Percentiles rank a stretch among this genome's conserved stretches.
Conservation (phyloP, 1,140 invertebrate species). For the Epicauta chinensis region DNA sequence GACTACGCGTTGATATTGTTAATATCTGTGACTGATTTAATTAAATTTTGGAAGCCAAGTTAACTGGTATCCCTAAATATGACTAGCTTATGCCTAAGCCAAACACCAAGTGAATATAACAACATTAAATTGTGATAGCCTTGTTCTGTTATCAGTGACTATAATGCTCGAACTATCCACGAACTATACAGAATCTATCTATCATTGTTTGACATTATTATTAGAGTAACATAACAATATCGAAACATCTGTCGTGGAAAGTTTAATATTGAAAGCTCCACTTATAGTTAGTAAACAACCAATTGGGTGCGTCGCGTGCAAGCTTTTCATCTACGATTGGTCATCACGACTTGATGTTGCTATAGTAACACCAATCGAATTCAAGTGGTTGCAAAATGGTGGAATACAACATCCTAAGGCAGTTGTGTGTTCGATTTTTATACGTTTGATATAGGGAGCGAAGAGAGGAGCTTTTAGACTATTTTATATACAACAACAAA, state of each 20-base stretch:
- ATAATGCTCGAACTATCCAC: slow-evolving; percentile 17
- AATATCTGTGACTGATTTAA: slow-evolving; percentile 45
- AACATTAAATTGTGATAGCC: slow-evolving; percentile 44
- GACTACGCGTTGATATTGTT: slow-evolving; percentile 41
- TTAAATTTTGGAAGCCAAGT: slow-evolving; percentile 42
- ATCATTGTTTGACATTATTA: slow-evolving; percentile 6
- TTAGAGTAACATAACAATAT: neutral
- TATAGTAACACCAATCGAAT: slow-evolving; percentile 36
- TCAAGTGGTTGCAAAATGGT: slow-evolving; percentile 32
- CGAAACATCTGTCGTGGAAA: slow-evolving; percentile 4
- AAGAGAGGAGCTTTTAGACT: slow-evolving; percentile 21
- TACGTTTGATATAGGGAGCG: slow-evolving; percentile 29
- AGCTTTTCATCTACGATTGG: slow-evolving; percentile 22
- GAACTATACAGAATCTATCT: slow-evolving; percentile 1
- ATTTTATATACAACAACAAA: slow-evolving; percentile 19
- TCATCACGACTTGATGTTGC: slow-evolving; percentile 4
- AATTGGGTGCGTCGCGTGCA: slow-evolving; percentile 24
- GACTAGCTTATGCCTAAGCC: slow-evolving; percentile 44
- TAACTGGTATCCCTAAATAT: slow-evolving; percentile 38
- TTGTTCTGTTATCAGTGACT: slow-evolving; percentile 37
- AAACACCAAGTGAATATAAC: slow-evolving; percentile 45
- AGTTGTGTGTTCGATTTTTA: slow-evolving; percentile 36
- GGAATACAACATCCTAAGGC: slow-evolving; percentile 23
- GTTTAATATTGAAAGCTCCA: slow-evolving; percentile 12
- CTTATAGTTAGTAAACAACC: slow-evolving; percentile 14